phyloP scores from a whole-genome alignment of 2,797 vertebrate genomes.

The Urosaurus nigricauda region DNA sequence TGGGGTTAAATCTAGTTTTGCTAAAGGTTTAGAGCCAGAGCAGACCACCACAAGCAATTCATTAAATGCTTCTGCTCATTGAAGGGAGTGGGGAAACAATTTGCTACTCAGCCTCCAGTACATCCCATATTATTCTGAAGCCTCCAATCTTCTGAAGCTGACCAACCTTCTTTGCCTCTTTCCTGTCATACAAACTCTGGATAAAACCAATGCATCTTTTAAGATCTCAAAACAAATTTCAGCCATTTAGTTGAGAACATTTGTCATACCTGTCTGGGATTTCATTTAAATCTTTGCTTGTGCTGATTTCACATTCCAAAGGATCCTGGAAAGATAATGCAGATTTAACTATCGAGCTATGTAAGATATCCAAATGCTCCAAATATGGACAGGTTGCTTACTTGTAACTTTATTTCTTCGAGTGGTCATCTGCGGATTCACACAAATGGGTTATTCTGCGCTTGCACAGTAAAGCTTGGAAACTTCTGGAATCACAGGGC shows the following conservation, averaged over 20 bases:
- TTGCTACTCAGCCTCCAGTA: no score
- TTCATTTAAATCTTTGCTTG: slow-evolving; percentile 31
- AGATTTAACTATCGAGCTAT: background rate
- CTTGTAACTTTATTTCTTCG: no score
- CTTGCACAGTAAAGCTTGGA: no score
- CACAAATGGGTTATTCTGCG: no score
- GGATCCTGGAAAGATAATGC: slow-evolving; percentile 57
- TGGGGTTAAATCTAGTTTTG: background rate
- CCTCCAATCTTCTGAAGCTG: background rate
- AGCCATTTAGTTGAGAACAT: background rate
- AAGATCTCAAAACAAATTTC: background rate
- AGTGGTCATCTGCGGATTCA: no score
- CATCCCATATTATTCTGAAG: background rate
- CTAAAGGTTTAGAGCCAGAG: background rate
- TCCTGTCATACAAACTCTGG: background rate
- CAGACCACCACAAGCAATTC: background rate
- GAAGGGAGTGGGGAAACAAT: background rate
- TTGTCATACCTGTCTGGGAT: slow-evolving; percentile 65
- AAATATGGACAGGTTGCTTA: no score
- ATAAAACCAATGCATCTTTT: background rate
- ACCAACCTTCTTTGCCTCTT: background rate
- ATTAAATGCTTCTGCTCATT: background rate
- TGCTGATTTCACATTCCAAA: slow-evolving; percentile 48
- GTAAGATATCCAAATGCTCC: no score
- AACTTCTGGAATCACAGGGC: no score